Conservation (phyloP, 2,113 vertebrate genomes). For the Hippocampus comes region DNA sequence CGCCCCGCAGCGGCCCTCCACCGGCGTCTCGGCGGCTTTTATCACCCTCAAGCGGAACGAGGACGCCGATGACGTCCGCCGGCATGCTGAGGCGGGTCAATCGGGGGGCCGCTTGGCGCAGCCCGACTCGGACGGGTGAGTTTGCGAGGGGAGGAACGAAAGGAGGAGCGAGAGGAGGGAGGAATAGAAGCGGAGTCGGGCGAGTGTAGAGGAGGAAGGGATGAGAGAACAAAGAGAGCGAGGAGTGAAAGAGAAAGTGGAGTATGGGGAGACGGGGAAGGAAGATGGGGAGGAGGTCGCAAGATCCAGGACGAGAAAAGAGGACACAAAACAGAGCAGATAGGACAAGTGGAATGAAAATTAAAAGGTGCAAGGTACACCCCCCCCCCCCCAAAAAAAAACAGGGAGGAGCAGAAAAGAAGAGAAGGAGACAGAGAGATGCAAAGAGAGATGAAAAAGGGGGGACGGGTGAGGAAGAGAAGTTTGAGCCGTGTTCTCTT, state of each 20-base stretch:
- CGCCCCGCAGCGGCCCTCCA: conserved; percentile 45
- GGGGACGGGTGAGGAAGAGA: neutral
- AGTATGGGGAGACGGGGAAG: no score
- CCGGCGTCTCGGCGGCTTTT: conserved; percentile 53
- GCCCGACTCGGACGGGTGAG: conserved; percentile 24
- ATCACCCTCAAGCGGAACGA: conserved; percentile 30
- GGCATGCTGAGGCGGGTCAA: neutral
- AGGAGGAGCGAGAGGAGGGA: neutral
- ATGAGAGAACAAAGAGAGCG: no score
- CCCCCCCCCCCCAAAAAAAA: no score
- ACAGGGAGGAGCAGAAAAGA: no score
- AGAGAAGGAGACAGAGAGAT: no score
- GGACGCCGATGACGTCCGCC: conserved; percentile 29
- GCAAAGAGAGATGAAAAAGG: no score
- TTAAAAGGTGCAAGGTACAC: no score
- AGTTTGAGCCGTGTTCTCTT: neutral
- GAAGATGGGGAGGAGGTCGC: no score
- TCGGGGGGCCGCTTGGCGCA: conserved; percentile 55
- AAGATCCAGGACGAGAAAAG: no score
- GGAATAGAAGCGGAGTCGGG: no score
- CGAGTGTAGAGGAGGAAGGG: no score
- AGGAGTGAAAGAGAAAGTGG: neutral
- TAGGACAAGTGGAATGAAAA: neutral
- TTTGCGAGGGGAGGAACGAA: neutral
- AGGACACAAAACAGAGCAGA: no score